These are phyloP conservation scores for Alligator sinensis DNA, from an alignment of 2,113 vertebrate species.

Conservation along the genomic window DNA sequence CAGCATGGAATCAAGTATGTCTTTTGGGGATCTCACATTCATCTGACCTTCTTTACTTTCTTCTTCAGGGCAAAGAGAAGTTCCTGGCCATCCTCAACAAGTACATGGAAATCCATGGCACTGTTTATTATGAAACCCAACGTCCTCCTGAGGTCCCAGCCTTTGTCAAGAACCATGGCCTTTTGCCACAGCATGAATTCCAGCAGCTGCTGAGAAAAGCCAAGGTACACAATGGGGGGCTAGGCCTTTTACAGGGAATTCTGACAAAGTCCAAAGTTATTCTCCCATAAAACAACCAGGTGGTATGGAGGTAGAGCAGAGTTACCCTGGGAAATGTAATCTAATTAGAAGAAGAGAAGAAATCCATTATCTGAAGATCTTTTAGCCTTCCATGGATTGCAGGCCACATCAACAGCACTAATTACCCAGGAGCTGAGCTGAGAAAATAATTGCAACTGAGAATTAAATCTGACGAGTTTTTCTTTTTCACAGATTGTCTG, in stretches of 20 bases:
- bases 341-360: background rate
- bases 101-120: slow-evolving; percentile 97
- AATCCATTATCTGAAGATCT: background rate
- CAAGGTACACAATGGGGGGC: slow-evolving; percentile 77
- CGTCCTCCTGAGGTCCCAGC: slow-evolving; percentile 93
- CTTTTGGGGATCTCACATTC: background rate
- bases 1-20: background rate
- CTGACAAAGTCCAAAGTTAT: fast-evolving
- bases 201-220: slow-evolving; percentile 95
- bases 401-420: background rate
- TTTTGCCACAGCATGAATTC: slow-evolving; percentile 94
- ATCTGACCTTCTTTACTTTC: background rate
- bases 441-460: background rate
- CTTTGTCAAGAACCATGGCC: slow-evolving; percentile 95
- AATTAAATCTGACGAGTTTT: slow-evolving; percentile 14
- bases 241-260: fast-evolving
- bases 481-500: background rate
- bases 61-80: slow-evolving; percentile 90
- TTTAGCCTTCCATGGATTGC: background rate
- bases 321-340: background rate
- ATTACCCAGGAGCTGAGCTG: background rate
- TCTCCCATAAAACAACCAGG: background rate
- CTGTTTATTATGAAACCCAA: slow-evolving; percentile 94
- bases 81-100: slow-evolving; percentile 90
- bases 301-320: fast-evolving